phyloP scores from a whole-genome alignment of 2,113 vertebrate species.

The Calypte anna region DNA sequence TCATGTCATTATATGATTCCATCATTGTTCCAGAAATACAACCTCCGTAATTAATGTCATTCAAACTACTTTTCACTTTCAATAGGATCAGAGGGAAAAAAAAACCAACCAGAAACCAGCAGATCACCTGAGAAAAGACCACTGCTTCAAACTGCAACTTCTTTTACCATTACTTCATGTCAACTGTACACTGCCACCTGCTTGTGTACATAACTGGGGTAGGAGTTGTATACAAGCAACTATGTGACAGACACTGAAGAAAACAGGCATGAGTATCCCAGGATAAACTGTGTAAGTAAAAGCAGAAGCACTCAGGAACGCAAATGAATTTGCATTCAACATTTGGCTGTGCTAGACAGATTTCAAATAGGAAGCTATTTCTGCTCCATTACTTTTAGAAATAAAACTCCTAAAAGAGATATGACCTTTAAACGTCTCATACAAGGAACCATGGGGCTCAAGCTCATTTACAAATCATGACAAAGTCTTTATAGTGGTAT shows the following conservation, averaged over 20 bases:
- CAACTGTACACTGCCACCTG: not conserved
- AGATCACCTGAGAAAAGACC: not conserved
- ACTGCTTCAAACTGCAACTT: not conserved
- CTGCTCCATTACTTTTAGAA: not conserved
- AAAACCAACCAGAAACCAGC: not conserved
- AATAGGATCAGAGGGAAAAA: not conserved
- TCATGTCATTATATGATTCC: not conserved
- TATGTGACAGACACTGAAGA: not conserved
- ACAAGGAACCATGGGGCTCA: not conserved
- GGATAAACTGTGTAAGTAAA: not conserved
- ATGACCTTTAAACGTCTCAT: conserved; percentile 11
- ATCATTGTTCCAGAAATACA: not conserved
- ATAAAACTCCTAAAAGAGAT: conserved; percentile 7
- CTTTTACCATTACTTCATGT: not conserved
- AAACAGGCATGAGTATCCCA: not conserved
- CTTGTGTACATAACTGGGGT: not conserved
- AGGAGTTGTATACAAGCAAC: not conserved
- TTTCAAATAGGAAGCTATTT: conserved; percentile 55
- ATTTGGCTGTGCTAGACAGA: conserved; percentile 62
- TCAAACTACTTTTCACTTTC: not conserved
- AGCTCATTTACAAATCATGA: conserved; percentile 4
- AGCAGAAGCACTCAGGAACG: not conserved
- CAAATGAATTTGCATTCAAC: not conserved
- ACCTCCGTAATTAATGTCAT: not conserved
- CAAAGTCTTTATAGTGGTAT: conserved; percentile 12